Conservation (phyloP, 2,113 vertebrate species). For the Orcinus orca region DNA sequence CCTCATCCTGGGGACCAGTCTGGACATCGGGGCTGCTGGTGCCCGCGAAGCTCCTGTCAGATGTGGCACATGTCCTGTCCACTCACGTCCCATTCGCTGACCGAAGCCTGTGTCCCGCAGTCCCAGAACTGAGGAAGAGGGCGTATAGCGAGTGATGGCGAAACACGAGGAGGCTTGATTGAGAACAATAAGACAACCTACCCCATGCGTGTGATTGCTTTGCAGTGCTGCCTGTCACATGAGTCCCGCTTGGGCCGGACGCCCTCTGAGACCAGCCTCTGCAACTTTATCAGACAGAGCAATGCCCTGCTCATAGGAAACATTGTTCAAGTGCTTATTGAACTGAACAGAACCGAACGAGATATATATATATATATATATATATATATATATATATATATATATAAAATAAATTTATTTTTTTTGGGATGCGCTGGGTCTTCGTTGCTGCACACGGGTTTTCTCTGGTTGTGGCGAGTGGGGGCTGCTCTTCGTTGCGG, state of each 20-base stretch:
- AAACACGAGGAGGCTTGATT: fast-evolving
- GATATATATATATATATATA: no score
- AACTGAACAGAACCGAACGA: no score
- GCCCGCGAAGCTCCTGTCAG: no score
- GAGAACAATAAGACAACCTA: fast-evolving
- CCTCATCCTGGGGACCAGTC: fast-evolving
- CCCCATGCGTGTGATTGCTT: fast-evolving
- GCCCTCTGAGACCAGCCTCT: no score
- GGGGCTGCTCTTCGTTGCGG: no score
- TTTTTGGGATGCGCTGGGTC: no score
- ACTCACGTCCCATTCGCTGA: neutral
- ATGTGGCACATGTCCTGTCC: neutral
- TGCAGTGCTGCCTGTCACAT: fast-evolving
- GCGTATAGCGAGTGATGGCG: fast-evolving
- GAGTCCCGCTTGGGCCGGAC: fast-evolving
- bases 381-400: no score
- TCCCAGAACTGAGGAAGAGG: neutral
- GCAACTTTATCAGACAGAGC: neutral
- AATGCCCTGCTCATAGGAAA: neutral
- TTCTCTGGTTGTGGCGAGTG: no score
- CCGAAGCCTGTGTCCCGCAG: neutral
- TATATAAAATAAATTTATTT: no score
- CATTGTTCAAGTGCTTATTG: neutral
- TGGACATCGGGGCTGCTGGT: neutral
- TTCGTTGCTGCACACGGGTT: no score